Evolutionary conservation across 2,797 vertebrate genomes (phyloP), one percentile per base, ranked within the genome.

Genomic region (Hemitrygon akajei): DNA sequence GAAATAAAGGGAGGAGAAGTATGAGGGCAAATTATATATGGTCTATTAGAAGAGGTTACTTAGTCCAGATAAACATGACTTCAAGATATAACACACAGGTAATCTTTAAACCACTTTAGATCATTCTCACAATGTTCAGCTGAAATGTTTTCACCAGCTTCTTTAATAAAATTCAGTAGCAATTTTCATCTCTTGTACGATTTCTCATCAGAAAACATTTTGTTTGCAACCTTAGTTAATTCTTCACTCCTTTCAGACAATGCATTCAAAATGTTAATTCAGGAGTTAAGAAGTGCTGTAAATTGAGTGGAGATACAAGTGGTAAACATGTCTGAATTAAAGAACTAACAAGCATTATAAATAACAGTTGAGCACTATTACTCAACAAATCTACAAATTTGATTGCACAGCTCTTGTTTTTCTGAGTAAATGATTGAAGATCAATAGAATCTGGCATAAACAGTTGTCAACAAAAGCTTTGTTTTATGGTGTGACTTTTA

Each of bases 41-140:
- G 25, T 14, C 47, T 34, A 1, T 60, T 30, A 63, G 60, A 87
- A 56, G 30, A 60, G 27, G n/a, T 37, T 34, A 37, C 77, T 56
- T 82, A 47, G 7, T 82, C 40, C 81, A 63, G 58, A 25, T n/a
- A 12, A 27, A 30, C n/a, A 92, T 56, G 47, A 30, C 18, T 75
- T 30, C 91, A 47, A 87, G 22, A 27, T 47, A 60, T 25, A 75
- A 47, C 3, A 73, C 69, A 75, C 40, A 1, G n/a, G n/a, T 0
- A 94, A 98, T 98, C 99, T 96, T 96, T 96, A 76, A 99, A 99
- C 99, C 99, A 99, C 0, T 95, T 95, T 1, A 95, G 60, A 82
- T 99, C 98, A 0, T 98, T 96, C 0, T 95, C 96, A 94, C 97
- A 96, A 18, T 94, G 95, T 96, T 99, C 98, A 0, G 97, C 95